These are phyloP conservation scores for Rhineura floridana DNA, from an alignment of 2,113 vertebrate species.

Conservation along the genomic window DNA sequence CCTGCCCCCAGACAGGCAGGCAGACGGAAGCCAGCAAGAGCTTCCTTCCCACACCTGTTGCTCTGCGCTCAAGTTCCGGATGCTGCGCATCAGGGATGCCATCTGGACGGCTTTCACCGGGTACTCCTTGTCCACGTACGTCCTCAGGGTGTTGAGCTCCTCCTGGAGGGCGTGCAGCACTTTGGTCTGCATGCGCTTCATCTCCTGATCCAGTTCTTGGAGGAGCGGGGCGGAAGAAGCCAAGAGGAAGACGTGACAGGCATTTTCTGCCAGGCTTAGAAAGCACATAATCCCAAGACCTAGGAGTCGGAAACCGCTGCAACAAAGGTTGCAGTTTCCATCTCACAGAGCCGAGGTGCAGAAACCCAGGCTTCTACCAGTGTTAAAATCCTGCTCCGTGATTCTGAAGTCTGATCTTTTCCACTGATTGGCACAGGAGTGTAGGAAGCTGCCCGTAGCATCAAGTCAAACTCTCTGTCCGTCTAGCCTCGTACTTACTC, in stretches of 20 bases:
- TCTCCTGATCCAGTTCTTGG: conserved; percentile 58
- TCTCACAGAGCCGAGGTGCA: neutral
- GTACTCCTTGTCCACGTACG: conserved; percentile 48
- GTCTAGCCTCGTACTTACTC: neutral
- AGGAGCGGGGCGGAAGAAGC: neutral
- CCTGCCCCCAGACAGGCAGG: fast-evolving
- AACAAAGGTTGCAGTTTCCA: neutral
- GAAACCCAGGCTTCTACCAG: neutral
- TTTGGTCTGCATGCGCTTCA: conserved; percentile 43
- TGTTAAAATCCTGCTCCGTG: neutral
- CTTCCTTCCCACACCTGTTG: conserved; percentile 56
- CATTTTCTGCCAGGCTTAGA: neutral
- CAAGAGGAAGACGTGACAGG: neutral
- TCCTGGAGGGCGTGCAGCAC: conserved; percentile 37
- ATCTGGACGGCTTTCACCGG: conserved; percentile 28
- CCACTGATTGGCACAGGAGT: neutral
- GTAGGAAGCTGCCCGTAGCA: too few species aligned
- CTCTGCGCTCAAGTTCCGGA: conserved; percentile 49
- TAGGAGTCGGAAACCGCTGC: too few species aligned
- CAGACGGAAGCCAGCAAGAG: neutral
- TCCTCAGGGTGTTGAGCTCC: conserved; percentile 43
- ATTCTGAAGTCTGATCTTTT: neutral
- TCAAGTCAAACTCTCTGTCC: neutral
- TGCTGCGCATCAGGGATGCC: conserved; percentile 11
- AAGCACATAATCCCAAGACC: neutral